Conservation (phyloP, 2,797 vertebrate species). For the Enteromius argenteus region DNA sequence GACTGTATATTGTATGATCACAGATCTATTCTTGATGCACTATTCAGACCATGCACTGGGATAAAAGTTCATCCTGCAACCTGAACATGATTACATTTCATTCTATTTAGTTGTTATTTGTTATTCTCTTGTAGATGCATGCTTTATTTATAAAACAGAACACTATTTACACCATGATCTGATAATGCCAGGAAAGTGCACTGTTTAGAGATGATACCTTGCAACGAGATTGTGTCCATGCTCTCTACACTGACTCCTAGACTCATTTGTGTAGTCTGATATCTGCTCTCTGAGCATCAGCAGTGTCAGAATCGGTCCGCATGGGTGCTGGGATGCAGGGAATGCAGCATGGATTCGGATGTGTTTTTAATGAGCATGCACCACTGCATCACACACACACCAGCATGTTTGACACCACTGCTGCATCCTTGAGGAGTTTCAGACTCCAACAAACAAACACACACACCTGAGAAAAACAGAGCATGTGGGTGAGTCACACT, state of each 20-base stretch:
- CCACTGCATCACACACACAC: conserved; percentile 5
- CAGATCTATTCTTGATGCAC: not conserved
- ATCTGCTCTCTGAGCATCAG: not conserved
- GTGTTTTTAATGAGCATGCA: conserved; percentile 8
- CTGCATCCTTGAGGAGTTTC: not conserved
- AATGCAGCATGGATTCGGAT: conserved; percentile 3
- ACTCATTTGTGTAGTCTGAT: not conserved
- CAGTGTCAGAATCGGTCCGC: not conserved
- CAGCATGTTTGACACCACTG: not conserved
- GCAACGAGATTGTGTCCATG: not conserved
- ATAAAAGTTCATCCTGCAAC: not conserved
- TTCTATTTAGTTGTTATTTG: not conserved
- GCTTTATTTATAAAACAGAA: not conserved
- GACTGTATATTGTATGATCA: not conserved
- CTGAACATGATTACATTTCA: not conserved
- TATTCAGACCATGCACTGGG: not conserved
- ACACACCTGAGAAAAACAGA: not conserved
- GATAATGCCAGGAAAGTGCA: not conserved
- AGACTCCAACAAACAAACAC: not conserved
- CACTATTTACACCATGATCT: not conserved
- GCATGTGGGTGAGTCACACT: not conserved
- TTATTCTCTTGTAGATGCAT: not conserved
- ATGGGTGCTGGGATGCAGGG: not conserved
- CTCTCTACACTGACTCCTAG: not conserved
- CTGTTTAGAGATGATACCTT: not conserved